Percentiles rank a stretch among this genome's conserved stretches.
These are phyloP conservation scores for Sebastes wilsoni DNA, from an alignment of 2,797 vertebrate species.

Conservation along the genomic window DNA sequence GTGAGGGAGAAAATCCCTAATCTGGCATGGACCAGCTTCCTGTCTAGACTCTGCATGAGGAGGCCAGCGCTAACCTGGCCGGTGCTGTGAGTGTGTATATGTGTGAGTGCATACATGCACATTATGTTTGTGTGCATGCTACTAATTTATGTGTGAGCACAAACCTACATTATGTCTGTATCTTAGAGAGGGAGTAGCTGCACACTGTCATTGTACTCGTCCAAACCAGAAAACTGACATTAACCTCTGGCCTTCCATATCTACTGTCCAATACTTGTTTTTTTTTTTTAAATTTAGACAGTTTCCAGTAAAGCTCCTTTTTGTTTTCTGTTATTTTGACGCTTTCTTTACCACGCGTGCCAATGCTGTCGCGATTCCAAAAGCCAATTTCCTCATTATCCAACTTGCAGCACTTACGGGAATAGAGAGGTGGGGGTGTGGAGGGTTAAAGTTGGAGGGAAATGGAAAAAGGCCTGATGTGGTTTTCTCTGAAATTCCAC, in stretches of 20 bases:
- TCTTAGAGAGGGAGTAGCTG: slow-evolving; percentile 6
- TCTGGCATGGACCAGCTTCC: slow-evolving; percentile 79
- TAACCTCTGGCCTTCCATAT: slow-evolving; percentile 41
- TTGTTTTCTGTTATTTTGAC: slow-evolving; percentile 52
- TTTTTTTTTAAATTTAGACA: slow-evolving; percentile 22
- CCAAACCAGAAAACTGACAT: slow-evolving; percentile 36
- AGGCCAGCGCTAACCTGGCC: slow-evolving; percentile 73
- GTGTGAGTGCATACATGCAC: background rate
- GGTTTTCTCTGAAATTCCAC: slow-evolving; percentile 48
- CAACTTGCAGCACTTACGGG: slow-evolving; percentile 62
- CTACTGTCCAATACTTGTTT: slow-evolving; percentile 44
- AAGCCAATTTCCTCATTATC: slow-evolving; percentile 62
- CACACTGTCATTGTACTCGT: slow-evolving; percentile 24
- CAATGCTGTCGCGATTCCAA: slow-evolving; percentile 42
- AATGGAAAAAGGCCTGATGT: slow-evolving; percentile 60
- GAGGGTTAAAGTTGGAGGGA: slow-evolving; percentile 55
- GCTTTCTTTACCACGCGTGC: slow-evolving; percentile 48
- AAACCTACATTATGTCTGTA: slow-evolving; percentile 24
- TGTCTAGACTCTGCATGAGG: slow-evolving; percentile 82
- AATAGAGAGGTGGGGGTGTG: slow-evolving; percentile 55
- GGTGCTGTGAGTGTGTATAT: slow-evolving; percentile 25
- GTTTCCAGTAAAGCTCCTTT: slow-evolving; percentile 44
- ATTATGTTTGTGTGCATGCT: slow-evolving; percentile 14
- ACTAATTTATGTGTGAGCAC: slow-evolving; percentile 9
- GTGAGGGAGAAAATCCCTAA: slow-evolving; percentile 77